Conservation (phyloP, 1,140 invertebrate species). For the Gryllus bimaculatus region DNA sequence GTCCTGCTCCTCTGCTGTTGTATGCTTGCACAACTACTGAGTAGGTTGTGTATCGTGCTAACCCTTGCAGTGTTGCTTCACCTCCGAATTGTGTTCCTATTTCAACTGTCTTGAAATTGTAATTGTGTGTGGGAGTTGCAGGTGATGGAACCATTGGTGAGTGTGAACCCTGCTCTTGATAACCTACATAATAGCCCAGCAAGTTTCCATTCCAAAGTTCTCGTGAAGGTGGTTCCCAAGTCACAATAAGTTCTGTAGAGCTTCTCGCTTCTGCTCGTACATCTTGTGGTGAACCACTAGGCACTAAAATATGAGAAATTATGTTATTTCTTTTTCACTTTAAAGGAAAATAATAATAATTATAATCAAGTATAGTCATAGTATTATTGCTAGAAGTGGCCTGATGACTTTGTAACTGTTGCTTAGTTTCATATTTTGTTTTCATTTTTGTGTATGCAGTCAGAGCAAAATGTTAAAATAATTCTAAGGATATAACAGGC, state of each 20-base stretch:
- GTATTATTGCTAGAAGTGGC: not conserved
- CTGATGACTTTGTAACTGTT: not conserved
- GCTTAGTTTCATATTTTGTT: not conserved
- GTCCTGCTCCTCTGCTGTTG: conserved; percentile 82
- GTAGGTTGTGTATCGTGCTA: conserved; percentile 82
- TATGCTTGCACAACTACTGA: conserved; percentile 85
- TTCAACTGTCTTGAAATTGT: conserved; percentile 51
- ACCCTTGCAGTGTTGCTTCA: conserved; percentile 50
- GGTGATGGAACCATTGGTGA: not conserved
- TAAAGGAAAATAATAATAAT: not conserved
- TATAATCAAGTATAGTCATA: not conserved
- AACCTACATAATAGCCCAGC: conserved; percentile 87
- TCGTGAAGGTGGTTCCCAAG: conserved; percentile 78
- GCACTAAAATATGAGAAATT: conserved; percentile 45
- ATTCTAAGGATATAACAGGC: too few relatives aligned
- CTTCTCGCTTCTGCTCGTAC: conserved; percentile 77
- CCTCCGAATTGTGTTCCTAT: conserved; percentile 52
- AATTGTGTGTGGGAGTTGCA: conserved; percentile 16
- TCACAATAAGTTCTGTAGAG: conserved; percentile 79
- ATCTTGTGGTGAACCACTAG: conserved; percentile 74
- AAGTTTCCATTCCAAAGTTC: conserved; percentile 87
- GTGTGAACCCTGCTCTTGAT: conserved; percentile 46
- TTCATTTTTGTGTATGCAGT: not conserved
- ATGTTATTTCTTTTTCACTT: not conserved
- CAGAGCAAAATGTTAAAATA: not conserved